Evolutionary conservation across 2,888 invertebrate species (phyloP), one percentile per base, ranked within the genome.

Genomic region (Metacarcinus magister): DNA sequence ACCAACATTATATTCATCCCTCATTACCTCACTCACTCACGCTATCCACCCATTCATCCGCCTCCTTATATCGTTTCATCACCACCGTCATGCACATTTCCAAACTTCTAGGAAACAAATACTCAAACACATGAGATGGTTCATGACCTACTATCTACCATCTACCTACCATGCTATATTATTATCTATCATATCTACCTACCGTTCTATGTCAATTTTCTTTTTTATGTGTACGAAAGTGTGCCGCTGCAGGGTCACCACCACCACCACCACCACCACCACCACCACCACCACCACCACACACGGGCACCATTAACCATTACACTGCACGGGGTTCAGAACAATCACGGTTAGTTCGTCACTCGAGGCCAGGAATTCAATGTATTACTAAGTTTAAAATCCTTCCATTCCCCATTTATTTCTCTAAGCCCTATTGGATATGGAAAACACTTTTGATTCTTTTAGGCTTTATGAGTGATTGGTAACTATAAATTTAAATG

Each of bases 381-480:
- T 67, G 67, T 67, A 67, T 67, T 67, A 67, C 67, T 67, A 16
- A 16, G 23, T 67, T 67, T 67, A 67, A 19, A 67, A 67, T 67
- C 67, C 67, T 67, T 67, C n/a, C 67, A 67, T 67, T 67, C 67
- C 67, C 67, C 23, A 23, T 67, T 67, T 67, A 67, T 67, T 67
- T 23, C 67, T 67, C n/a, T 67, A 67, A 67, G 67, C 67, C 67
- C n/a, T 67, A 67, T 67, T 67, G 23, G 67, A n/a, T 67, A 67
- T 67, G 67, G n/a, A 67, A 67, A 67, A 67, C 67, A 67, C 67
- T 67, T 67, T 67, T 67, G 67, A 67, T 67, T 67, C 19, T 67
- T 67, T 67, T 67, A 13, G 67, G 67, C n/a, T 67, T 67, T 67
- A 67, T 5, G 19, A 67, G 67, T 67, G 67, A 67, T 67, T 67